Base-by-base conservation (phyloP, 2,888 invertebrate species). In the Chaetogeoica ovagalla region DNA sequence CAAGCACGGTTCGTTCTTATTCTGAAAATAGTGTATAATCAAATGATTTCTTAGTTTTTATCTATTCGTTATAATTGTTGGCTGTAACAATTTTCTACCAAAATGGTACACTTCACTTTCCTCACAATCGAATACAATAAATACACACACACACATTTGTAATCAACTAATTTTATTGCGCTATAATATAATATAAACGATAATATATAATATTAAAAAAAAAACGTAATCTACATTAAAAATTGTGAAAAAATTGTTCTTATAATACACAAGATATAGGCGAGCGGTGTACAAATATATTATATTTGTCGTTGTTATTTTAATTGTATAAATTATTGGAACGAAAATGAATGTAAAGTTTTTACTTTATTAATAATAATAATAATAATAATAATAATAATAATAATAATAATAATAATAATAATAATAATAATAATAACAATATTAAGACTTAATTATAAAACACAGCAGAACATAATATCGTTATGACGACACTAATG, bases 381-480 rank as follows among this genome's bases (percentile, higher is more conserved):
- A 39, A 43, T 30, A 69, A 55, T n/a, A 43, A 59, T 59, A 71
- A 72, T 48, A 62, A 72, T 48, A 72, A 60, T 60, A 69, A 59
- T 30, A 4, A 71, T 57, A 69, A 55, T 37, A 15, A 7, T 43
- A 43, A 9, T 43, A 39, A 43, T 30, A 69, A 55, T n/a, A 43
- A 59, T 59, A 71, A 72, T 48, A 62, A 72, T 48, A 72, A 60
- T 60, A 69, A 55, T n/a, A 43, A 59, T 59, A 71, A 72, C 30
- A 62, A 72, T 48, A 72, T 48, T 60, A 60, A 71, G 59, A 71
- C 59, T 59, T 71, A 71, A 59, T 60, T 43, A 60, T n/a, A 71
- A 59, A 43, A 60, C 23, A 62, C 48, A 62, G 62, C n/a, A 72
- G 21, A 72, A n/a, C 55, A 55, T 13, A 62, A 55, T 13, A 62